Conservation (phyloP, 2,888 invertebrate species). For the Argyra leucocephala region DNA sequence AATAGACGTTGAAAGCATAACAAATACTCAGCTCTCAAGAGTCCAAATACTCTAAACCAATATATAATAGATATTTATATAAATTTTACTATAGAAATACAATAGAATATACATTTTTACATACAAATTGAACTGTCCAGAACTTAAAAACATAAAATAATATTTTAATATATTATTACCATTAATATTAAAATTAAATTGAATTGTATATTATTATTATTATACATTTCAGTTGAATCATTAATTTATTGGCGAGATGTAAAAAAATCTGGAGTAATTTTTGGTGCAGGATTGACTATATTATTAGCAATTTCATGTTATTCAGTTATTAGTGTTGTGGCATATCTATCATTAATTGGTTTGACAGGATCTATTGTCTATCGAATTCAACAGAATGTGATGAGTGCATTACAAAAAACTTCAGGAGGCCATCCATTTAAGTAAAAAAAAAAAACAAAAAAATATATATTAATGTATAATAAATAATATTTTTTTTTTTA, state of each 20-base stretch:
- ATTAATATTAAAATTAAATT: no score
- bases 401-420: slow-evolving; percentile 93
- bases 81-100: no score
- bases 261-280: slow-evolving; percentile 86
- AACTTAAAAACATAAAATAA: no score
- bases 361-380: slow-evolving; percentile 83
- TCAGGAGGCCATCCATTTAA: slow-evolving; percentile 96
- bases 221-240: slow-evolving; percentile 69
- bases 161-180: no score
- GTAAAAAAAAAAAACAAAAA: slow-evolving; percentile 48
- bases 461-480: not conserved
- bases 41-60: no score
- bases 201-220: no score
- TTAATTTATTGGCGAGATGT: slow-evolving; percentile 97
- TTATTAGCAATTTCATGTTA: slow-evolving; percentile 89
- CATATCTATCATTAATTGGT: slow-evolving; percentile 78
- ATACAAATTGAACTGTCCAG: no score
- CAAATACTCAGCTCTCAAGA: no score
- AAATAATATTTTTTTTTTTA: not conserved
- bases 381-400: slow-evolving; percentile 91
- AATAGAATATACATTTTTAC: no score
- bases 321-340: slow-evolving; percentile 90
- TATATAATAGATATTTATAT: no score
- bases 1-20: no score
- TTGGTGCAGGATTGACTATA: slow-evolving; percentile 79